phyloP scores from a whole-genome alignment of 2,888 invertebrate species.

The Crioceris asparagi region DNA sequence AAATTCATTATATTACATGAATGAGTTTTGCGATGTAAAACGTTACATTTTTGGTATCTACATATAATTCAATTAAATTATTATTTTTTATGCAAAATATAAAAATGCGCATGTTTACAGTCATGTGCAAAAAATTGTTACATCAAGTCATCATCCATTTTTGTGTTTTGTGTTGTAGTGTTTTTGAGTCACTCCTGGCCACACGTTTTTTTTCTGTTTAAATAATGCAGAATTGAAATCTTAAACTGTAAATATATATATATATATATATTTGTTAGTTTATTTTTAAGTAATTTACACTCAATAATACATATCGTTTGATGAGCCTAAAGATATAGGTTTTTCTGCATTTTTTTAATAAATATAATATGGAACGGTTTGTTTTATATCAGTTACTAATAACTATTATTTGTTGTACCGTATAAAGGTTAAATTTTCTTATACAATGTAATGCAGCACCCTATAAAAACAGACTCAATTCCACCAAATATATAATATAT shows the following conservation, averaged over 20 bases:
- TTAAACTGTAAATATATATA: slow-evolving; percentile 8
- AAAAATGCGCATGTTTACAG: slow-evolving; percentile 38
- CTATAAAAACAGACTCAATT: slow-evolving; percentile 27
- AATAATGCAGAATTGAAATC: slow-evolving; percentile 9
- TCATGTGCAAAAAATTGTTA: slow-evolving; percentile 35
- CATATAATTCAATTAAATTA: slow-evolving; percentile 25
- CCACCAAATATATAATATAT: slow-evolving; percentile 27
- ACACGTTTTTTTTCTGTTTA: too few species aligned
- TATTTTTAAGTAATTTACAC: slow-evolving; percentile 11
- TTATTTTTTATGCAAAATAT: slow-evolving; percentile 36
- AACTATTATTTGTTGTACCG: slow-evolving; percentile 22
- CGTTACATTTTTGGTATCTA: slow-evolving; percentile 16
- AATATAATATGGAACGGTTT: too few species aligned
- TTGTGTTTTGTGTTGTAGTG: background rate
- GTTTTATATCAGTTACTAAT: too few species aligned
- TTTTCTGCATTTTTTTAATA: slow-evolving; percentile 14
- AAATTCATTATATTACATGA: slow-evolving; percentile 35
- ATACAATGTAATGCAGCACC: slow-evolving; percentile 22
- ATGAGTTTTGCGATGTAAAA: slow-evolving; percentile 36
- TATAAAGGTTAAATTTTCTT: slow-evolving; percentile 21
- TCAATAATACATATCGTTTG: slow-evolving; percentile 15
- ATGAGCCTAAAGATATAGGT: slow-evolving; percentile 12
- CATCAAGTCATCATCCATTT: slow-evolving; percentile 16
- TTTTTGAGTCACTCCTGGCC: background rate
- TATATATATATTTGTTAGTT: slow-evolving; percentile 8